These are phyloP conservation scores for Gasteruption jaculator DNA, from an alignment of 2,888 invertebrate genomes.

Conservation along the genomic window DNA sequence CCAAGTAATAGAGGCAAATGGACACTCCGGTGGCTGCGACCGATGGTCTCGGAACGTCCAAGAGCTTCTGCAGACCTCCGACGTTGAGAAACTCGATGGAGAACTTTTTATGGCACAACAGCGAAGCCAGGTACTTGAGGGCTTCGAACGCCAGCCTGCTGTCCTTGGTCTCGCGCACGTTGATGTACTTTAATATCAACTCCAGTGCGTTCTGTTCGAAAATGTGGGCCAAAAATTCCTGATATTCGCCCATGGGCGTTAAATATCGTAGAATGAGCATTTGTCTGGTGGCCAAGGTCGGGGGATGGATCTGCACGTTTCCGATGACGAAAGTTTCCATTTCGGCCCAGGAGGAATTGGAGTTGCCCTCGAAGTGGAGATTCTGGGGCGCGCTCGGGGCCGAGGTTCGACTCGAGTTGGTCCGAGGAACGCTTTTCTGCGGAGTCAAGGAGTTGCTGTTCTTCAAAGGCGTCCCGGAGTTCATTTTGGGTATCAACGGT, in stretches of 20 bases:
- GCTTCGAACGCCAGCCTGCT: conserved; percentile 94
- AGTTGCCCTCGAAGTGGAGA: conserved; percentile 46
- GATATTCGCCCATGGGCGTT: conserved; percentile 97
- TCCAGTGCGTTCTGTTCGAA: conserved; percentile 91
- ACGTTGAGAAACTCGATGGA: conserved; percentile 90
- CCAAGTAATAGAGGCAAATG: conserved; percentile 92
- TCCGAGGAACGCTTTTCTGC: conserved; percentile 9
- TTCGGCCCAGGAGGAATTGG: conserved; percentile 87
- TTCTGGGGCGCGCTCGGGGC: conserved; percentile 21
- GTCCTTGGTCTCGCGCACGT: conserved; percentile 82
- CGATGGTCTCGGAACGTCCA: conserved; percentile 89
- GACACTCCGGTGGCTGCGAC: conserved; percentile 96
- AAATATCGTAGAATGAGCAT: conserved; percentile 90
- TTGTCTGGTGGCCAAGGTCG: conserved; percentile 83
- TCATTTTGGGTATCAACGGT: no score
- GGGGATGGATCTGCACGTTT: conserved; percentile 84
- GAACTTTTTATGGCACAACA: conserved; percentile 97
- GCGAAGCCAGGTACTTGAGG: conserved; percentile 87
- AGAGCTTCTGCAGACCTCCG: conserved; percentile 78
- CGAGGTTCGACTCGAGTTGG: no score
- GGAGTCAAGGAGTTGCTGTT: conserved; percentile 11
- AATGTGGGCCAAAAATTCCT: conserved; percentile 90
- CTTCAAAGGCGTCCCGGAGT: conserved; percentile 17
- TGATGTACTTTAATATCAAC: conserved; percentile 85
- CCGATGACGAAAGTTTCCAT: conserved; percentile 87